Percentiles rank a stretch among this genome's conserved stretches.
Evolutionary conservation across 2,888 invertebrate genomes (phyloP).

Genomic region (Elmis aenea): DNA sequence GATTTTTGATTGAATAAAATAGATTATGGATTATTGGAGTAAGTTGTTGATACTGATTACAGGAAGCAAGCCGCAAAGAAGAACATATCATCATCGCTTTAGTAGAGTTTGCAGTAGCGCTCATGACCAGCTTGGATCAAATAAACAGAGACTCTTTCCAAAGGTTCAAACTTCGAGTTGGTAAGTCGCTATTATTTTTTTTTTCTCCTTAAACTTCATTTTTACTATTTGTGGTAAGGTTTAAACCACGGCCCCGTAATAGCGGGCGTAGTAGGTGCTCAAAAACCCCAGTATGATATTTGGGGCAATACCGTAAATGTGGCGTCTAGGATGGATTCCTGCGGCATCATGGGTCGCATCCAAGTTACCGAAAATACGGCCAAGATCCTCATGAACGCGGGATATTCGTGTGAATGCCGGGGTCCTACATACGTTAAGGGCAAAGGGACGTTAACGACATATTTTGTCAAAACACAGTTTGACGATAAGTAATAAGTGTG

Average conservation of each 20-base stretch:
- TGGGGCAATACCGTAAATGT: conserved; percentile 99
- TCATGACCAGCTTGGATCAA: conserved; percentile 89
- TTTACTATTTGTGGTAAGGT: conserved; percentile 51
- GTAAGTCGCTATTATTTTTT: conserved; percentile 47
- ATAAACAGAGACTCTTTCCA: conserved; percentile 97
- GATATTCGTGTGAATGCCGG: conserved; percentile 83
- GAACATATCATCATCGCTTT: conserved; percentile 84
- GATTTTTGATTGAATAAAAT: too few relatives aligned
- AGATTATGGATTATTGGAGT: too few relatives aligned
- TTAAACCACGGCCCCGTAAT: conserved; percentile 88
- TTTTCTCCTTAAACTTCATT: not conserved
- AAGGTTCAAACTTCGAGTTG: conserved; percentile 89
- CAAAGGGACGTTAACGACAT: conserved; percentile 85
- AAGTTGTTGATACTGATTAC: too few relatives aligned
- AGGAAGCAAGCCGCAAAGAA: conserved; percentile 72
- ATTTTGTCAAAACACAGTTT: conserved; percentile 83
- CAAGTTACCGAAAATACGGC: conserved; percentile 83
- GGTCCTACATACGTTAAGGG: conserved; percentile 94
- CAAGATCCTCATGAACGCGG: conserved; percentile 75
- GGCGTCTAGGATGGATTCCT: conserved; percentile 95
- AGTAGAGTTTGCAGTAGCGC: conserved; percentile 90
- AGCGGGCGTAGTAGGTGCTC: conserved; percentile 94
- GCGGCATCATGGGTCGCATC: conserved; percentile 81
- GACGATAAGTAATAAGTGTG: conserved; percentile 51
- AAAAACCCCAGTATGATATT: conserved; percentile 97